Evolutionary conservation across 2,888 invertebrate genomes (phyloP).

Genomic region (Lamellibrachia satsuma): DNA sequence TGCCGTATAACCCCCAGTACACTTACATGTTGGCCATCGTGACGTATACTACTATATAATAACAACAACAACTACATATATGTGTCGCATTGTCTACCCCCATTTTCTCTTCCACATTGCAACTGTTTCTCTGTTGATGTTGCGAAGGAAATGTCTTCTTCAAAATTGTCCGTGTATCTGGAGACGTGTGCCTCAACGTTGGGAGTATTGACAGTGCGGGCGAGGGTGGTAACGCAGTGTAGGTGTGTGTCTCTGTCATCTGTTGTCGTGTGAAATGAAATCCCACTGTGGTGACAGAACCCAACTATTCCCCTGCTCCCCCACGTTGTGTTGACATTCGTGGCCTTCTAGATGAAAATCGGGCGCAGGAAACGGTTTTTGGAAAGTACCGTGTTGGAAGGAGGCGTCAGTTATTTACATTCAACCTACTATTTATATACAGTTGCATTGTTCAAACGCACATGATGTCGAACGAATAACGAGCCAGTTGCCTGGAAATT

Average conservation of each 20-base stretch:
- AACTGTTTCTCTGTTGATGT: background rate
- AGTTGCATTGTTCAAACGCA: background rate
- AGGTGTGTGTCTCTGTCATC: background rate
- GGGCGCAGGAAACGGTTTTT: background rate
- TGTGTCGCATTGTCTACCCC: background rate
- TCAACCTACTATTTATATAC: background rate
- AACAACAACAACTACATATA: no score
- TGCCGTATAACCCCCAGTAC: background rate
- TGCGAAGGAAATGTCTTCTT: background rate
- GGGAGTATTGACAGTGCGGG: background rate
- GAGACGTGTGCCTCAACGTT: no score
- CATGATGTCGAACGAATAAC: background rate
- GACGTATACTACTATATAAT: background rate
- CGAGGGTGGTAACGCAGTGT: background rate
- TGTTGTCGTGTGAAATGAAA: background rate
- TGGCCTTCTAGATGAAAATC: background rate
- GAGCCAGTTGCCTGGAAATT: background rate
- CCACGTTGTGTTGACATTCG: background rate
- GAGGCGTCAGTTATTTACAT: background rate
- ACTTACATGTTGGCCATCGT: background rate
- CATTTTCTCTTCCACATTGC: background rate
- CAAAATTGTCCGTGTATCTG: background rate
- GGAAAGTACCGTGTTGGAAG: background rate
- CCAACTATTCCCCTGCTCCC: background rate
- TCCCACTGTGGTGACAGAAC: background rate